Percentiles rank a stretch among this genome's conserved stretches.
Conservation (phyloP, 2,888 invertebrate species). For the Dilophus febrilis region DNA sequence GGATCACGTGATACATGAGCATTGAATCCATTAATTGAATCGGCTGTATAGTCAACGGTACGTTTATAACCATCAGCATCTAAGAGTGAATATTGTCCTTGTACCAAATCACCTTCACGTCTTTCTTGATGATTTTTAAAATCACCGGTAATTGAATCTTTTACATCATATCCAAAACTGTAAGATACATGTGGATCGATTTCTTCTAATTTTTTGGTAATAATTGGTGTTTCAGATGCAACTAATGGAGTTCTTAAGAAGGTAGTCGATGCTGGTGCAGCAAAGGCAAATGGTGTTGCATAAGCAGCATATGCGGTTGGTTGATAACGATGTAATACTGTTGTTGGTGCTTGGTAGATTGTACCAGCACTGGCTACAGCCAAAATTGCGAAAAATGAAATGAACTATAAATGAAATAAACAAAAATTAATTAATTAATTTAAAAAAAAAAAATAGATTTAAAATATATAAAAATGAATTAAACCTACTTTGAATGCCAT, state of each 20-base stretch:
- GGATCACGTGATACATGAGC: constrained; percentile 24
- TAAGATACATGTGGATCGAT: constrained; percentile 27
- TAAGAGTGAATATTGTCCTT: too few species aligned
- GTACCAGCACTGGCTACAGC: constrained; percentile 19
- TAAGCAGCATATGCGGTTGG: not conserved
- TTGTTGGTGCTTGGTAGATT: not conserved
- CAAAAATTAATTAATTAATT: not conserved
- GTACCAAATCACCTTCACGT: too few species aligned
- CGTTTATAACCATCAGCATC: too few species aligned
- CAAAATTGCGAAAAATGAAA: constrained; percentile 17
- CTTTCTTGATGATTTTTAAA: too few species aligned
- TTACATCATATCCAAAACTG: constrained; percentile 27
- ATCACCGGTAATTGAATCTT: too few species aligned
- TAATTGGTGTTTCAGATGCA: constrained; percentile 7
- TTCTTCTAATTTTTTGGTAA: constrained; percentile 4
- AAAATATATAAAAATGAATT: not conserved
- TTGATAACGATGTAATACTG: not conserved
- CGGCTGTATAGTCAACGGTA: too few species aligned
- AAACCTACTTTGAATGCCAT: constrained; percentile 28
- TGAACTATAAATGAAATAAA: not conserved
- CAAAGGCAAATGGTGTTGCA: not conserved
- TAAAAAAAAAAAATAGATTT: not conserved
- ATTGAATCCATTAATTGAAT: constrained; percentile 25
- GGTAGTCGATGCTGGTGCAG: not conserved
- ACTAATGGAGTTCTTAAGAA: not conserved